Evolutionary conservation across 2,113 vertebrate species (phyloP).

Genomic region (Gasterosteus aculeatus): DNA sequence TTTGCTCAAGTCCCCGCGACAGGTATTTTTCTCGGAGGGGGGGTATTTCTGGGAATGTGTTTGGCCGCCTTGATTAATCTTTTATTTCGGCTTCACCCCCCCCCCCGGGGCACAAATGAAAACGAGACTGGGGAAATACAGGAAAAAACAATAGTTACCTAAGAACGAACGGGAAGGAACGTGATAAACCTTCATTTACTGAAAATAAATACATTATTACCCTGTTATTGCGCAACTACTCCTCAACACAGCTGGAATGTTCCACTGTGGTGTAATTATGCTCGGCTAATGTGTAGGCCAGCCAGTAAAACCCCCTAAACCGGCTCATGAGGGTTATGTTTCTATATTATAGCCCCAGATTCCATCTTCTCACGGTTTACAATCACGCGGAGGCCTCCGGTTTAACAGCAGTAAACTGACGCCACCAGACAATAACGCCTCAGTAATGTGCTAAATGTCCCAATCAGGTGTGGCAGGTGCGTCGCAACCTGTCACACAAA

Average conservation of each 20-base stretch:
- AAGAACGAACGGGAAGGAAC: neutral
- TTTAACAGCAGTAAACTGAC: neutral
- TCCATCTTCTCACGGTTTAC: slow-evolving; percentile 43
- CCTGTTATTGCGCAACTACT: too few relatives aligned
- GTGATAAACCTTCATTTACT: neutral
- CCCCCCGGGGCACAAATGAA: too few relatives aligned
- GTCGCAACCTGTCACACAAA: neutral
- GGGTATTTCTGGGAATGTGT: too few relatives aligned
- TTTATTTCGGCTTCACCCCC: too few relatives aligned
- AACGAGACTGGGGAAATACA: too few relatives aligned
- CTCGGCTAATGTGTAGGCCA: slow-evolving; percentile 32
- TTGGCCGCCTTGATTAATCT: too few relatives aligned
- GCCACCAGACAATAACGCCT: neutral
- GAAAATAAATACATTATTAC: neutral
- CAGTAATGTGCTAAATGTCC: neutral
- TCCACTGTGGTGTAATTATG: neutral
- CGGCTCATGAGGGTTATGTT: neutral
- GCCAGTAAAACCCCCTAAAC: slow-evolving; percentile 19
- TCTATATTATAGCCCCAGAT: slow-evolving; percentile 24
- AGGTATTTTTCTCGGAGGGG: too few relatives aligned
- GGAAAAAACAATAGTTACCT: neutral
- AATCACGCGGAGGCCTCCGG: fast-evolving
- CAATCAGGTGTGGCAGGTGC: neutral
- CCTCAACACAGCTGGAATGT: neutral
- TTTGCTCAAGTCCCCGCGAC: too few relatives aligned